Base-by-base conservation (phyloP, 2,888 invertebrate species). In the Cantharis rufa region DNA sequence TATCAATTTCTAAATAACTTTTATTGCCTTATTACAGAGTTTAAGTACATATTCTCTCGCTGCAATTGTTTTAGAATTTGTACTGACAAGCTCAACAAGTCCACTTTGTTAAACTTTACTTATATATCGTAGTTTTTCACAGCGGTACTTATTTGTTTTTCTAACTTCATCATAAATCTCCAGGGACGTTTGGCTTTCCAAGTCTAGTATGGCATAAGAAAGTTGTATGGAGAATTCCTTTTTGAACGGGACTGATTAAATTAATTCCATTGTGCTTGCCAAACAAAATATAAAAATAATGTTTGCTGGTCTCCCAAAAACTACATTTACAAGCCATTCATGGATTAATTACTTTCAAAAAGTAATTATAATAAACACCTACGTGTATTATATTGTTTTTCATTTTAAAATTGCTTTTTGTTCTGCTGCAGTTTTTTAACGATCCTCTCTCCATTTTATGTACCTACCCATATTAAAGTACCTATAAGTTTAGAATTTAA, bases 1-100 rank as follows among this genome's bases (percentile, higher is more conserved):
- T 70, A 75, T 75, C 72, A 70, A 75, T 75, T 75, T 72, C 74
- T 72, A 72, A 71, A 78, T 78, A 64, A 75, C 78, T 72, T 72
- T 78, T 74, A 72, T 72, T 68, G 63, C 72, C 64, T 74, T 71
- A 72, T 74, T 77, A 77, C 72, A 69, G n/a, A n/a, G 73, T 68
- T 71, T 66, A 76, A 48, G 27, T 74, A 32, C 16, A 24, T 15
- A 24, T 24, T 24, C 9, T 16, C 63, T 70, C 62, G 15, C 16
- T 63, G 16, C 18, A 69, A 63, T 68, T 62, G 32, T 69, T 62
- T 75, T 72, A 66, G 69, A 27, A 15, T 69, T 69, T 62, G 27
- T 69, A 32, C 16, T 76, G 72, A 70, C 72, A 66, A 72, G 70
- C 63, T 28, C 63, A 28, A 72, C 72, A 75, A 71, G 75, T 62